Conservation (phyloP, 2,888 invertebrate genomes). For the Mesoligia furuncula region DNA sequence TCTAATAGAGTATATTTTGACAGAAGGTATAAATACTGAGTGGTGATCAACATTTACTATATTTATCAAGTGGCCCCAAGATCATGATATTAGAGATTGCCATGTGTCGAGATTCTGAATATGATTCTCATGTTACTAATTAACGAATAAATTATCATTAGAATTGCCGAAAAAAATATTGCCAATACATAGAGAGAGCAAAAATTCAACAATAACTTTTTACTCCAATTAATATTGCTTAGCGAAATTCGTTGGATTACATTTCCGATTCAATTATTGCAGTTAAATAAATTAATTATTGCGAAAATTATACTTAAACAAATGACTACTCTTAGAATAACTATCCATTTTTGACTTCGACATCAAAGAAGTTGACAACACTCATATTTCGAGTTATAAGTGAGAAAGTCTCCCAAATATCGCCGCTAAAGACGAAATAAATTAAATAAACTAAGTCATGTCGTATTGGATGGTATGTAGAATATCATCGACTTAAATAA, state of each 20-base stretch:
- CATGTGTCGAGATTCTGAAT: conserved; percentile 69
- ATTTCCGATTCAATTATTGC: conserved; percentile 66
- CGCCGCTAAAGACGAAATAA: conserved; percentile 35
- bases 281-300: conserved; percentile 75
- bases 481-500: conserved; percentile 69
- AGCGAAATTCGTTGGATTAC: conserved; percentile 83
- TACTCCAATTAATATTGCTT: conserved; percentile 83
- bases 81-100: conserved; percentile 76
- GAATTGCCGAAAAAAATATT: conserved; percentile 58
- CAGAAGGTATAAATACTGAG: conserved; percentile 67
- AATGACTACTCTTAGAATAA: conserved; percentile 66
- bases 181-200: conserved; percentile 74
- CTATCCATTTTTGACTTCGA: conserved; percentile 51
- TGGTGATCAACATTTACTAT: conserved; percentile 71
- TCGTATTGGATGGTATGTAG: conserved; percentile 83
- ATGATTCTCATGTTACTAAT: conserved; percentile 55
- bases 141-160: conserved; percentile 34
- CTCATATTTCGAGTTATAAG: conserved; percentile 6
- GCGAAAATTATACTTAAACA: conserved; percentile 67
- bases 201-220: conserved; percentile 58
- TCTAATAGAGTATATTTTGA: conserved; percentile 62
- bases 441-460: conserved; percentile 78
- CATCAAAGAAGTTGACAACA: conserved; percentile 24
- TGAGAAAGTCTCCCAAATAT: conserved; percentile 30
- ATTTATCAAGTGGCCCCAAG: conserved; percentile 81